A percentile compares a stretch with the other conserved stretches of the same genome.
These are phyloP conservation scores for Carapus acus DNA, from an alignment of 2,797 vertebrate species.

Conservation along the genomic window DNA sequence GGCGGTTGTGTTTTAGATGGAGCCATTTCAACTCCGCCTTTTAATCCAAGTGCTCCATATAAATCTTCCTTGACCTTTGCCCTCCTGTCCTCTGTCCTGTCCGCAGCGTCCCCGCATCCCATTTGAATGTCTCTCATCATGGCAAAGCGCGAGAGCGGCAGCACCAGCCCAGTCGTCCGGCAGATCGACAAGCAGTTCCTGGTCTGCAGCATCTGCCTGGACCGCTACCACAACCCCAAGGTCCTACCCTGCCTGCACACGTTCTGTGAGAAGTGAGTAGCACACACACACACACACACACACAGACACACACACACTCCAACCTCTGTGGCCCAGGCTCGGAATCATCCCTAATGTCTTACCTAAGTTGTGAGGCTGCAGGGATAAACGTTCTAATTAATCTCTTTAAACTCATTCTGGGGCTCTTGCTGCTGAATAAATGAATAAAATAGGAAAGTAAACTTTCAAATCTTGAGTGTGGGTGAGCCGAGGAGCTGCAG, in stretches of 20 bases:
- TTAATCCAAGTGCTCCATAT: slow-evolving; percentile 51
- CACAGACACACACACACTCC: no score
- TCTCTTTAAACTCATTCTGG: no score
- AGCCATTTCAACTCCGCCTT: not conserved
- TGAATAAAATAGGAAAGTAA: no score
- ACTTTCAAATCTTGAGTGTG: no score
- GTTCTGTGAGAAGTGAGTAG: slow-evolving; percentile 89
- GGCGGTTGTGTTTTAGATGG: no score
- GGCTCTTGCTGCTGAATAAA: no score
- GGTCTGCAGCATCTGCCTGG: slow-evolving; percentile 92
- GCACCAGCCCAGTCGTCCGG: slow-evolving; percentile 87
- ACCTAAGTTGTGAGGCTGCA: no score
- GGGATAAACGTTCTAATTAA: no score
- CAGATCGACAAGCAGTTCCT: slow-evolving; percentile 95
- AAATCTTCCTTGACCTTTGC: slow-evolving; percentile 18
- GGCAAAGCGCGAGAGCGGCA: slow-evolving; percentile 82
- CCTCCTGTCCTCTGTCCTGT: slow-evolving; percentile 24
- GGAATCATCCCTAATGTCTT: no score
- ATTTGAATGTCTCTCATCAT: slow-evolving; percentile 74
- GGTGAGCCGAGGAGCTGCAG: no score
- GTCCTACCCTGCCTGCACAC: slow-evolving; percentile 91
- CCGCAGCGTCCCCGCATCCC: slow-evolving; percentile 49
- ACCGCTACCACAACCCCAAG: slow-evolving; percentile 88
- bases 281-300: no score
- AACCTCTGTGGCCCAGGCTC: no score